Base-by-base conservation (phyloP, 2,888 invertebrate species). In the Luffia ferchaultella region DNA sequence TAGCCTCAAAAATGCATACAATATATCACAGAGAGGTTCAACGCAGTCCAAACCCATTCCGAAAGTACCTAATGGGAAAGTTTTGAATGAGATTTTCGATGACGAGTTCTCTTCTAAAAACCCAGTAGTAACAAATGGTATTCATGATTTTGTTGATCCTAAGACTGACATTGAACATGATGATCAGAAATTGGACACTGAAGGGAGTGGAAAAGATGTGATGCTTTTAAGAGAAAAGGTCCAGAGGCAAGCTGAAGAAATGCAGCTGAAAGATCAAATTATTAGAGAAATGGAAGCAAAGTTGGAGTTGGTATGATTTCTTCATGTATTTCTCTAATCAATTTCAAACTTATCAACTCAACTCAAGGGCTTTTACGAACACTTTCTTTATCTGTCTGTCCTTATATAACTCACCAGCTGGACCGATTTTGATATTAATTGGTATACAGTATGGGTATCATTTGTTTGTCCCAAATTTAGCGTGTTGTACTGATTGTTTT, bases 261-360 rank as follows among this genome's bases (percentile, higher is more conserved):
- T 77, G 12, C 68, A 71, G 17, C 69, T 70, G 16, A 84, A 73
- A 55, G 83, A 84, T 52, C 63, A 67, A 2, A 67, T 60, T 0
- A 77, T 74, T 18, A 84, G 78, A 54, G 85, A 86, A 9, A 60
- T 86, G 20, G 86, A 86, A 56, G 55, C 56, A n/a, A 86, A 85
- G 64, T 60, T 86, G 44, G 86, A 86, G 58, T 57, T 69, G 68
- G 86, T 86, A 62, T n/a, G n/a, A n/a, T n/a, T n/a, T n/a, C n/a
- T 70, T 62, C 47, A 45, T 30, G 18, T 41, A 3, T 17, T 44
- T 18, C 51, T 44, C 41, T 51, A 18, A 15, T 47, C 7, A 30
- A 15, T 42, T 47, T n/a, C 46, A 43, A 18, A 18, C 17, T 20
- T 16, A 1, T 42, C 12, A 51, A 54, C 2, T 12, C 47, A 1